Evolutionary conservation across 2,888 invertebrate genomes (phyloP), one percentile per base, ranked within the genome.

Genomic region (Rugalucina vietnamica): DNA sequence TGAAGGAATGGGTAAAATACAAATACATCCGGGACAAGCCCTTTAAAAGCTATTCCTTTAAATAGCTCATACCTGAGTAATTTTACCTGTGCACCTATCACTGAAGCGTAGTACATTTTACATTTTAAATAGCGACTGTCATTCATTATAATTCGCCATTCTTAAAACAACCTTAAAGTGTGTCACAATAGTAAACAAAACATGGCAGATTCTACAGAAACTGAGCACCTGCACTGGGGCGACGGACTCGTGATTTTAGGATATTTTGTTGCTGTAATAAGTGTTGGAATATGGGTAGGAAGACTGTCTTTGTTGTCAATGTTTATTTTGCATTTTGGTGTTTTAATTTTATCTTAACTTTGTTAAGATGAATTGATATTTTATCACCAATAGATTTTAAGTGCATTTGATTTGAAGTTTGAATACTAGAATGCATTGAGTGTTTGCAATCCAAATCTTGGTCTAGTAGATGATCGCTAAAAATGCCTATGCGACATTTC

Each of bases 211-310:
- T 36, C 70, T n/a, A 72, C 29, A 1, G 69, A 37, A n/a, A 65
- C 57, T n/a, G 73, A 71, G 29, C 50, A 36, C 32, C 85, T 90
- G 34, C 89, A 91, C 43, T 90, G 88, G 87, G 91, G 90, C 32
- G 91, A 91, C 78, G 87, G 88, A 43, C 79, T 91, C 1, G 91
- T 91, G 3, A 91, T 91, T 57, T 79, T 90, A 34, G 90, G 84
- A 74, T 90, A 90, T 75, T 90, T 91, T 82, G 84, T 86, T 10
- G 87, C 87, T 29, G 91, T 91, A 1, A 90, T 91, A 34, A 71
- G 74, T 29, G 90, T 90, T 14, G 91, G 91, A 71, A 87, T 91
- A 24, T 82, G 88, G 82, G 91, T 91, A 86, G 76, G 90, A 85
- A n/a, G n/a, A n/a, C n/a, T n/a, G n/a, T n/a, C n/a, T n/a, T n/a